A percentile compares a stretch with the other conserved stretches of the same genome.
Evolutionary conservation across 1,140 invertebrate species (phyloP).

Genomic region (Calliphora vicina): DNA sequence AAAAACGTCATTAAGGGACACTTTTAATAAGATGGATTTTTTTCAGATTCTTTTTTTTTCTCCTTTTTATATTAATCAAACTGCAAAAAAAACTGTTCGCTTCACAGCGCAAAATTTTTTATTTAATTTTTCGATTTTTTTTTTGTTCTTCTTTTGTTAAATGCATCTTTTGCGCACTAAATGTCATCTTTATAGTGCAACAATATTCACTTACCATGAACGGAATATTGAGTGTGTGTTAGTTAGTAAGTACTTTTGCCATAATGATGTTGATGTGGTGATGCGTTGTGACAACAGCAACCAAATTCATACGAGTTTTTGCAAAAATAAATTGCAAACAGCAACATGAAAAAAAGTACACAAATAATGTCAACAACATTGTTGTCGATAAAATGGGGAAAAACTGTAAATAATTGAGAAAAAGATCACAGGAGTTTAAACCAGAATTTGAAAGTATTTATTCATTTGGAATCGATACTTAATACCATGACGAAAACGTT

Average conservation of each 20-base stretch:
- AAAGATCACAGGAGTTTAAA: neutral
- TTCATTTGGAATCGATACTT: neutral
- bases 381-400: conserved; percentile 4
- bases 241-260: neutral
- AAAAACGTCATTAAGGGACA: neutral
- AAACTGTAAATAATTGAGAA: neutral
- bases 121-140: neutral
- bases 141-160: too few relatives aligned
- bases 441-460: neutral
- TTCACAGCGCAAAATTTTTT: neutral
- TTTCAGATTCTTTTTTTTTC: neutral
- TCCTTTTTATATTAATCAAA: neutral
- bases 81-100: neutral
- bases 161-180: neutral
- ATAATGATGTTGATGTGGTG: conserved; percentile 7
- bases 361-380: conserved; percentile 31
- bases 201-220: conserved; percentile 29
- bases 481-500: too few relatives aligned
- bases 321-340: too few relatives aligned
- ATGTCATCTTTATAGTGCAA: conserved; percentile 17
- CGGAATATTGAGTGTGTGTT: neutral
- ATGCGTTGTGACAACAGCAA: neutral
- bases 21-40: neutral
- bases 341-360: neutral
- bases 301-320: neutral